These are phyloP conservation scores for Catocala nupta DNA, from an alignment of 2,888 invertebrate genomes.

Conservation along the genomic window DNA sequence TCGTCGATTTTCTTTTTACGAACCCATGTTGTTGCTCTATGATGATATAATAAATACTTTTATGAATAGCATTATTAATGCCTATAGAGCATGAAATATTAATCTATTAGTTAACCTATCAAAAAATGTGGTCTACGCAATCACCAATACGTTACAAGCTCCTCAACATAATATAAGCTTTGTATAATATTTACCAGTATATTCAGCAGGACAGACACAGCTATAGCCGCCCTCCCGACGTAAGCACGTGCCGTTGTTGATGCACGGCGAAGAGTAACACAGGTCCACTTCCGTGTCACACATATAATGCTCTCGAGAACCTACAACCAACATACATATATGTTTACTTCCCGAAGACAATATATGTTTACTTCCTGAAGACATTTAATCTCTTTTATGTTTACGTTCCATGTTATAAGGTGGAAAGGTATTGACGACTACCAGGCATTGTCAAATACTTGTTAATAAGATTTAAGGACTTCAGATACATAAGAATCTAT, in stretches of 20 bases:
- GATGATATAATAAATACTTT: neutral
- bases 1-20: neutral
- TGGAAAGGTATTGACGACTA: no score
- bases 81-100: no score
- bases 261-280: constrained; percentile 98
- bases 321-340: constrained; percentile 66
- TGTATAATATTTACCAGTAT: constrained; percentile 88
- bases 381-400: no score
- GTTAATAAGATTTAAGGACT: no score
- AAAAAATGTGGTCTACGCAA: no score
- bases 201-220: constrained; percentile 93
- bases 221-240: constrained; percentile 96
- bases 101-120: no score
- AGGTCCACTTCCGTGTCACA: constrained; percentile 99
- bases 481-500: no score
- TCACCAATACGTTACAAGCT: no score
- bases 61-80: neutral
- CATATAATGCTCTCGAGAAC: constrained; percentile 95
- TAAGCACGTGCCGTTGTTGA: constrained; percentile 94
- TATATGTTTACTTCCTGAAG: no score
- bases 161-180: neutral
- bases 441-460: no score
- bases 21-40: neutral
- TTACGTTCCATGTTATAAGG: no score
- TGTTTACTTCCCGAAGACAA: no score